Percentiles rank a stretch among this genome's conserved stretches.
Conservation (phyloP, 2,113 vertebrate species). For the Tinamus guttatus region DNA sequence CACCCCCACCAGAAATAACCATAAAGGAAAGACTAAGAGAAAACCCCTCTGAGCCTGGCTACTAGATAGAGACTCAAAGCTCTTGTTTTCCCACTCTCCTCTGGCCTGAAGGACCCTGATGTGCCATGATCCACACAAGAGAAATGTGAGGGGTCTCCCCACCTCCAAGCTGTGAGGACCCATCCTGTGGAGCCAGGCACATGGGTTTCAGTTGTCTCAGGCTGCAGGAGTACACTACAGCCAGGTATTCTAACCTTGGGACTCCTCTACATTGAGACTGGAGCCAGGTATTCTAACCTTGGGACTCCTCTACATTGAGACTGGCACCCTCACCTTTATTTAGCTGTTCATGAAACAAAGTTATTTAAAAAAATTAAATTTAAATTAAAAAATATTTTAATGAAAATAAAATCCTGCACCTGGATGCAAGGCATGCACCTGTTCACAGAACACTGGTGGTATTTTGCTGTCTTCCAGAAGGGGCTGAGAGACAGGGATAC, state of each 20-base stretch:
- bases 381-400: background rate
- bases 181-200: background rate
- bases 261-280: background rate
- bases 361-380: too few relatives aligned
- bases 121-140: background rate
- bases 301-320: accelerated
- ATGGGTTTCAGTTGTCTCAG: background rate
- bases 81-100: background rate
- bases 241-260: accelerated
- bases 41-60: background rate
- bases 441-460: background rate
- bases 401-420: background rate
- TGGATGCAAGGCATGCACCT: background rate
- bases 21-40: background rate
- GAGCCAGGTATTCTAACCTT: background rate
- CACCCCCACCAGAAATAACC: background rate
- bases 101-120: background rate
- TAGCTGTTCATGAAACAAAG: background rate
- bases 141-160: background rate
- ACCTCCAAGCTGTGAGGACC: background rate
- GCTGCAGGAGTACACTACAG: background rate
- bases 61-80: background rate
- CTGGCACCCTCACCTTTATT: background rate
- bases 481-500: background rate
- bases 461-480: background rate